A percentile compares a stretch with the other conserved stretches of the same genome.
Conservation (phyloP, 2,888 invertebrate genomes). For the Cistogaster globosa region DNA sequence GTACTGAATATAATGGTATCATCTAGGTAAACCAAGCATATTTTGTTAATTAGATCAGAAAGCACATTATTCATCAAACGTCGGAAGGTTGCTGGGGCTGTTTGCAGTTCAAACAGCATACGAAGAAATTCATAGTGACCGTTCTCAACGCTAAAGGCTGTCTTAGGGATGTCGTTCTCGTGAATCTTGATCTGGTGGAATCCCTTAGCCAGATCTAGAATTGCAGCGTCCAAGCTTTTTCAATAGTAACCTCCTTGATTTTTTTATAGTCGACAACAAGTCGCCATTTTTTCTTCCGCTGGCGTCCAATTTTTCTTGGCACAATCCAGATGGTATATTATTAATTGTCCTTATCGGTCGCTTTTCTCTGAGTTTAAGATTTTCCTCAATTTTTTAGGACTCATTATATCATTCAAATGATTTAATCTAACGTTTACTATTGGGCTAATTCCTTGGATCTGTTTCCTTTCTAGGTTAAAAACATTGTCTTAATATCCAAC, state of each 20-base stretch:
- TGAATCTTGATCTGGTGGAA: constrained; percentile 70
- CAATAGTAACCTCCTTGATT: no score
- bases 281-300: no score
- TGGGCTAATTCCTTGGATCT: no score
- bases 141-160: no score
- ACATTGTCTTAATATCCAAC: no score
- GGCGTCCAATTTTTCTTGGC: no score
- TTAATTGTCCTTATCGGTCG: constrained; percentile 29
- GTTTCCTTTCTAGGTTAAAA: no score
- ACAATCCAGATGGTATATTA: constrained; percentile 21
- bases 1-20: constrained; percentile 73
- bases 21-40: constrained; percentile 72
- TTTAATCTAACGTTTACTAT: no score
- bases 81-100: constrained; percentile 75
- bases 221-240: constrained; percentile 15
- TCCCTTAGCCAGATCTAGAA: constrained; percentile 64
- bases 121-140: constrained; percentile 75
- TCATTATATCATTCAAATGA: constrained; percentile 11
- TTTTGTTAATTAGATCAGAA: constrained; percentile 49
- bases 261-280: no score
- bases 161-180: no score
- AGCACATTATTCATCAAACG: constrained; percentile 76
- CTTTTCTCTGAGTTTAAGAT: neutral
- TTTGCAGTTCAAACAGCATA: constrained; percentile 74
- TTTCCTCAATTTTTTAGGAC: no score